phyloP scores from a whole-genome alignment of 2,888 invertebrate genomes.

The Xestobium rufovillosum region DNA sequence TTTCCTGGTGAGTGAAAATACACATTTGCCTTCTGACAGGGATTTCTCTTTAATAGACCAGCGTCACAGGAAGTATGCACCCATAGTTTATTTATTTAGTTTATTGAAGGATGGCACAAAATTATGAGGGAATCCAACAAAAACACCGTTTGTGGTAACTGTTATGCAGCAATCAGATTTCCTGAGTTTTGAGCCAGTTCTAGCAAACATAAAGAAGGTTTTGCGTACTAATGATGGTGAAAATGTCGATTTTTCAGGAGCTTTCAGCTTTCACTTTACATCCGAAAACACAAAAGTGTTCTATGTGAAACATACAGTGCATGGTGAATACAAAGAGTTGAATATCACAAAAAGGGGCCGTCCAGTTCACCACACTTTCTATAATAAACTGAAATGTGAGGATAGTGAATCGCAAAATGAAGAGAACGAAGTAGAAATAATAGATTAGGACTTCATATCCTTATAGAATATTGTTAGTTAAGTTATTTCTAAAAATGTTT shows the following conservation, averaged over 20 bases:
- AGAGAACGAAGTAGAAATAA: too few relatives aligned
- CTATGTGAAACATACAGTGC: constrained; percentile 5
- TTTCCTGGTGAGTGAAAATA: constrained; percentile 11
- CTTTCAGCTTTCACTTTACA: constrained; percentile 2
- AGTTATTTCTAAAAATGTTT: too few relatives aligned
- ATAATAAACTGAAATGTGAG: too few relatives aligned
- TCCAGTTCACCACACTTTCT: too few relatives aligned
- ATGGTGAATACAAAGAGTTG: constrained; percentile 2
- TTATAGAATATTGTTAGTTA: too few relatives aligned
- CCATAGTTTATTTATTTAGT: constrained; percentile 7
- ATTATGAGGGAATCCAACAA: constrained; percentile 8
- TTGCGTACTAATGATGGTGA: not conserved
- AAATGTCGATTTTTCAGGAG: constrained; percentile 3
- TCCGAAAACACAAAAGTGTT: constrained; percentile 4
- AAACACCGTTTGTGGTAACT: constrained; percentile 1
- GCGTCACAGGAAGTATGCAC: constrained; percentile 8
- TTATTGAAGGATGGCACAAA: constrained; percentile 9
- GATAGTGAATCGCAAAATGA: too few relatives aligned
- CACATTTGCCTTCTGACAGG: constrained; percentile 9
- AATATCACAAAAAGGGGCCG: constrained; percentile 3
- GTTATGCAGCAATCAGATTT: not conserved
- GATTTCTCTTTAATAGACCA: constrained; percentile 11
- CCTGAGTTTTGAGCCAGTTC: not conserved
- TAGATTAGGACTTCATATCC: too few relatives aligned
- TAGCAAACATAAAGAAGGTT: not conserved